phyloP scores from a whole-genome alignment of 2,888 invertebrate genomes.

The Lycaena phlaeas region DNA sequence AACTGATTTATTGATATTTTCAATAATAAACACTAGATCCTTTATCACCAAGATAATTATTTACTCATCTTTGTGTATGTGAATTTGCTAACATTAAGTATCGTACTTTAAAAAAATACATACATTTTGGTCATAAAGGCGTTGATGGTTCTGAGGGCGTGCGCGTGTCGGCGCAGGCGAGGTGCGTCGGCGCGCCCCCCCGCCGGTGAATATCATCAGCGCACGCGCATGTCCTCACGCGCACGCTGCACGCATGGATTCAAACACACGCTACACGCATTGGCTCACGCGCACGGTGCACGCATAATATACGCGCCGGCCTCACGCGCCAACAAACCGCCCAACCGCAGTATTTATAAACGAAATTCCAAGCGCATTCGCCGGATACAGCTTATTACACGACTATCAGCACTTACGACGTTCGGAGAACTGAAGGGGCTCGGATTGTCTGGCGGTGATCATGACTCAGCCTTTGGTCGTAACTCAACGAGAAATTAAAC shows the following conservation, averaged over 20 bases:
- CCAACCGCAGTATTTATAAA: slow-evolving; percentile 55
- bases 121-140: slow-evolving; percentile 46
- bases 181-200: slow-evolving; percentile 65
- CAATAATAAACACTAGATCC: no score
- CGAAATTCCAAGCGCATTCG: slow-evolving; percentile 60
- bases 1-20: no score
- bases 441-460: slow-evolving; percentile 52
- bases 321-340: no score
- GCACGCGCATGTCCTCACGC: slow-evolving; percentile 36
- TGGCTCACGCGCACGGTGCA: no score
- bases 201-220: slow-evolving; percentile 71
- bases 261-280: no score
- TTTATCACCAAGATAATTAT: no score
- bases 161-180: slow-evolving; percentile 50
- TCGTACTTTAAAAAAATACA: slow-evolving; percentile 29
- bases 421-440: slow-evolving; percentile 63
- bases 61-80: no score
- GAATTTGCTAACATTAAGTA: no score
- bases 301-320: no score
- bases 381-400: slow-evolving; percentile 72
- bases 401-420: slow-evolving; percentile 70
- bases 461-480: slow-evolving; percentile 44
- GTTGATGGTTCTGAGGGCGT: slow-evolving; percentile 34
- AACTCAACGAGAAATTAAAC: slow-evolving; percentile 32
- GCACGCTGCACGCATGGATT: slow-evolving; percentile 20